Conservation (phyloP, 1,140 invertebrate genomes). For the Cyphomyrmex costatus region DNA sequence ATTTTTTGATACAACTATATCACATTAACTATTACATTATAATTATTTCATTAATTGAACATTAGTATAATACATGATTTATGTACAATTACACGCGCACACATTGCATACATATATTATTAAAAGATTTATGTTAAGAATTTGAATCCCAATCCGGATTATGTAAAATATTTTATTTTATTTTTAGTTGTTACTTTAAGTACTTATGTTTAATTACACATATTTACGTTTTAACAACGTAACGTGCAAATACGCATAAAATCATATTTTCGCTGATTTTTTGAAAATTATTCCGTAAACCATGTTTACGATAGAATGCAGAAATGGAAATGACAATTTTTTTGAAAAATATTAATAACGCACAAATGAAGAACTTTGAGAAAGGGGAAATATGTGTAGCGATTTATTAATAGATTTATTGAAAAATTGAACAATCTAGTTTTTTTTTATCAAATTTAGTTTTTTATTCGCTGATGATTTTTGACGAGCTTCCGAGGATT, state of each 20-base stretch:
- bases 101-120: background rate
- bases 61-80: background rate
- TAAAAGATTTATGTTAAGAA: background rate
- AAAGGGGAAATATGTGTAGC: background rate
- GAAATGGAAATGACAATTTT: background rate
- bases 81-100: background rate
- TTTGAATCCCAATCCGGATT: background rate
- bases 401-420: background rate
- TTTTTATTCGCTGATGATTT: constrained; percentile 23
- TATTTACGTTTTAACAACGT: background rate
- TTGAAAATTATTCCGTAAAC: background rate
- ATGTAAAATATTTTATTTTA: constrained; percentile 4
- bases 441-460: background rate
- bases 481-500: constrained; percentile 4
- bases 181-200: constrained; percentile 4
- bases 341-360: background rate
- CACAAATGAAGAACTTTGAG: background rate
- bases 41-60: constrained; percentile 14
- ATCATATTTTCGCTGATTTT: background rate
- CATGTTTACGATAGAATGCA: background rate
- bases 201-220: background rate
- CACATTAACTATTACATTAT: too few species aligned
- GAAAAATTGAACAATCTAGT: background rate
- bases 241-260: background rate
- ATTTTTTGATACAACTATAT: background rate